Evolutionary conservation across 1,140 invertebrate genomes (phyloP), one percentile per base, ranked within the genome.

Genomic region (Halictus rubicundus): DNA sequence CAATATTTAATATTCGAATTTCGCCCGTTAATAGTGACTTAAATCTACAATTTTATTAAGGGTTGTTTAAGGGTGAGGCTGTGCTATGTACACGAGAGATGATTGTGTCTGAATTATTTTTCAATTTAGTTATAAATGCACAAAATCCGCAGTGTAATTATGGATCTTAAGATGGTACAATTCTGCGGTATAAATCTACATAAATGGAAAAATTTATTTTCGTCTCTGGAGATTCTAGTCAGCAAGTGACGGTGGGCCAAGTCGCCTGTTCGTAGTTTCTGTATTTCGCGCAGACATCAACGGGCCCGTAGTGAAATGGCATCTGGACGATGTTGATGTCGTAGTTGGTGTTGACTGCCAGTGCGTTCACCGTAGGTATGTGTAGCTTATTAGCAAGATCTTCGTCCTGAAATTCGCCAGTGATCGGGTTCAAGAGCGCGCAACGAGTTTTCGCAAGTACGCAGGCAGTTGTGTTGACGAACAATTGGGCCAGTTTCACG

Each of bases 391-490:
- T 85, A 52, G 82, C 69, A 9, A 90, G 32, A 42, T 82, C 78
- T 27, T 80, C 81, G 8, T 87, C 86, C 46, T 88, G 85, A 37
- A 82, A 72, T 64, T 84, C 85, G 9, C 91, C 90, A 9, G 90
- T 92, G 64, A 92, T 90, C 9, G 91, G 91, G 69, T 92, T 92
- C 68, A 69, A 77, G 12, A 70, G 73, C 10, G 78, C 74, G 70
- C 90, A 91, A 21, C 91, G 88, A 1, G 88, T 90, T 68, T 90
- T 92, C n/a, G 91, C 90, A 16, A 92, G 65, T 39, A 92, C 84
- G 64, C 91, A 91, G 6, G 90, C 90, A 5, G 88, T 91, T 16
- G 89, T 89, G 68, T 92, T 92, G 37, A 91, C 83, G 72, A 88
- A 90, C 7, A 92, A 74, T 80, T 90, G 85, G n/a, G 88, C 75